These are phyloP conservation scores for Pterostichus madidus DNA, from an alignment of 2,888 invertebrate genomes.

Conservation along the genomic window DNA sequence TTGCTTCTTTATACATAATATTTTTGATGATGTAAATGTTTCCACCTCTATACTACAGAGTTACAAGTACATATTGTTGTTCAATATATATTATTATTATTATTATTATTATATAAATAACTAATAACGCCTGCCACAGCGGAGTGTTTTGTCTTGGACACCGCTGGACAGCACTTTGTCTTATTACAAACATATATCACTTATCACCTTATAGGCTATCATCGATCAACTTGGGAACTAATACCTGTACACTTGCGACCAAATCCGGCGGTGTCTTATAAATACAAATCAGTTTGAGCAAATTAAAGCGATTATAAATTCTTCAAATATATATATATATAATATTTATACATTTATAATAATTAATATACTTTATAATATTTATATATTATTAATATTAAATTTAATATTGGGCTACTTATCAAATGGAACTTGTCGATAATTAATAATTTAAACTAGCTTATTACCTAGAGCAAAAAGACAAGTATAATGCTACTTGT, in stretches of 20 bases:
- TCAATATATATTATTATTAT: conserved; percentile 55
- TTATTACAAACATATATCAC: conserved; percentile 66
- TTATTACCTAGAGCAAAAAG: conserved; percentile 65
- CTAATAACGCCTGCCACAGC: conserved; percentile 65
- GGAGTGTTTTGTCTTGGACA: conserved; percentile 66
- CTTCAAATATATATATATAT: conserved; percentile 60
- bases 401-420: conserved; percentile 64
- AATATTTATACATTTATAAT: conserved; percentile 65
- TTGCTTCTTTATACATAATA: conserved; percentile 65
- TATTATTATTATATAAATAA: conserved; percentile 64
- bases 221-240: conserved; percentile 62
- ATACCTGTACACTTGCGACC: conserved; percentile 64
- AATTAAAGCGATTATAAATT: conserved; percentile 66
- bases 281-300: conserved; percentile 66
- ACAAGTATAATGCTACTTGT: conserved; percentile 64
- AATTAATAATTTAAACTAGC: conserved; percentile 62
- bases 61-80: conserved; percentile 65
- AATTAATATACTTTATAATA: conserved; percentile 61
- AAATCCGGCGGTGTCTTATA: conserved; percentile 67
- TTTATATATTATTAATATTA: conserved; percentile 64
- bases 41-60: conserved; percentile 64
- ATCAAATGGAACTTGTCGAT: conserved; percentile 67
- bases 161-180: conserved; percentile 66
- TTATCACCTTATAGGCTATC: conserved; percentile 66
- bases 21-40: conserved; percentile 65